phyloP scores from a whole-genome alignment of 2,797 vertebrate genomes.

The Iguana delicatissima region DNA sequence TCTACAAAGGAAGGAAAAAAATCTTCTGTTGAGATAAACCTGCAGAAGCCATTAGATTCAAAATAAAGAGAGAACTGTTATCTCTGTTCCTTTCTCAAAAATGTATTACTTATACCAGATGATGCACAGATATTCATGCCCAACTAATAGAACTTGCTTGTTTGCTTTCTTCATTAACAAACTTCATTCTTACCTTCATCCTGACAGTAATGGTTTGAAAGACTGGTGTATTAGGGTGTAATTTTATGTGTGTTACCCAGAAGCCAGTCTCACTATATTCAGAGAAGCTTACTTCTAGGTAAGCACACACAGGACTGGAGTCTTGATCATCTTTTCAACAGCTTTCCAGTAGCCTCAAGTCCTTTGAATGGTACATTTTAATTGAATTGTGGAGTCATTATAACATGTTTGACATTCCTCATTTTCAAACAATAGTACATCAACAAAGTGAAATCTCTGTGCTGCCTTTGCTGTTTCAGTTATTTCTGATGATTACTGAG shows the following conservation, averaged over 20 bases:
- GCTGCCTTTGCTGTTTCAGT: not conserved
- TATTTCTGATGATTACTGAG: not conserved
- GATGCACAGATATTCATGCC: not conserved
- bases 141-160: not conserved
- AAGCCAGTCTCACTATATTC: not conserved
- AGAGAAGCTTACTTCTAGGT: too few species aligned
- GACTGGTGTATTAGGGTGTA: not conserved
- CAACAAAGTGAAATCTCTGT: not conserved
- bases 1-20: too few species aligned
- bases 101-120: not conserved
- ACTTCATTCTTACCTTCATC: not conserved
- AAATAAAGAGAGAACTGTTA: not conserved
- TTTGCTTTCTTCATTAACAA: not conserved
- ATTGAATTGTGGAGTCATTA: not conserved
- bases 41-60: not conserved
- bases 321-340: too few species aligned
- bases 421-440: not conserved
- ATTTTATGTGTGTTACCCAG: not conserved
- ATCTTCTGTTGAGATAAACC: too few species aligned
- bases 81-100: too few species aligned
- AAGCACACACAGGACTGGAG: not conserved
- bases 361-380: not conserved
- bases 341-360: not conserved
- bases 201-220: not conserved
- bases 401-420: not conserved